Percentiles rank a stretch among this genome's conserved stretches.
Evolutionary conservation across 37 sponge, comb jelly and placozoan genomes (phyloP).

Genomic region (Theonella swinhoei): DNA sequence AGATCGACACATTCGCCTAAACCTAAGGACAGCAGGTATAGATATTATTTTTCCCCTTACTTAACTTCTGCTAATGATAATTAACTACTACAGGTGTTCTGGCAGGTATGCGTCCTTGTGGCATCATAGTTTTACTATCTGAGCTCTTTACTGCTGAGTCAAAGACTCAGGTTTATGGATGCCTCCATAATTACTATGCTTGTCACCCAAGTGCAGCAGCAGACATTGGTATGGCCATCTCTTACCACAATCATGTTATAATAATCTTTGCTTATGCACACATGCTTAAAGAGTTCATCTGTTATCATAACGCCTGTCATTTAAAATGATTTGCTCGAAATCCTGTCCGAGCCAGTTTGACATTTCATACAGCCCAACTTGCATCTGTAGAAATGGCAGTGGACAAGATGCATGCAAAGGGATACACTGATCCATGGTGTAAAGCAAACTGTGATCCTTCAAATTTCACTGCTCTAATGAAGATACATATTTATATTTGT

Average conservation of each 20-base stretch:
- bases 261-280: not conserved
- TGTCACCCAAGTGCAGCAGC: not conserved
- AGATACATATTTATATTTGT: too few relatives aligned
- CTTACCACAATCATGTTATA: too few relatives aligned
- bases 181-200: not conserved
- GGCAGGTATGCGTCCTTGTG: slow-evolving; percentile 44
- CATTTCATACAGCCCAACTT: not conserved
- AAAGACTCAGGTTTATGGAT: slow-evolving; percentile 28
- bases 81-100: not conserved
- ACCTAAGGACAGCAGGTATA: too few relatives aligned
- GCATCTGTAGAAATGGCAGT: slow-evolving; percentile 20
- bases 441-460: slow-evolving; percentile 25
- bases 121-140: slow-evolving; percentile 20
- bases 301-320: slow-evolving; percentile 28
- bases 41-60: too few relatives aligned
- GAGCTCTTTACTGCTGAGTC: slow-evolving; percentile 26
- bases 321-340: not conserved
- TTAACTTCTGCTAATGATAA: too few relatives aligned
- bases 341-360: not conserved
- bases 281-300: slow-evolving; percentile 5
- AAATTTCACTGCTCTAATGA: not conserved
- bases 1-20: slow-evolving; percentile 8
- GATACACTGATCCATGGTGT: slow-evolving; percentile 27
- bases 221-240: not conserved
- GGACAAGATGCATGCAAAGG: slow-evolving; percentile 33